Conservation (phyloP, 2,797 vertebrate species). For the Gambelia wislizenii region DNA sequence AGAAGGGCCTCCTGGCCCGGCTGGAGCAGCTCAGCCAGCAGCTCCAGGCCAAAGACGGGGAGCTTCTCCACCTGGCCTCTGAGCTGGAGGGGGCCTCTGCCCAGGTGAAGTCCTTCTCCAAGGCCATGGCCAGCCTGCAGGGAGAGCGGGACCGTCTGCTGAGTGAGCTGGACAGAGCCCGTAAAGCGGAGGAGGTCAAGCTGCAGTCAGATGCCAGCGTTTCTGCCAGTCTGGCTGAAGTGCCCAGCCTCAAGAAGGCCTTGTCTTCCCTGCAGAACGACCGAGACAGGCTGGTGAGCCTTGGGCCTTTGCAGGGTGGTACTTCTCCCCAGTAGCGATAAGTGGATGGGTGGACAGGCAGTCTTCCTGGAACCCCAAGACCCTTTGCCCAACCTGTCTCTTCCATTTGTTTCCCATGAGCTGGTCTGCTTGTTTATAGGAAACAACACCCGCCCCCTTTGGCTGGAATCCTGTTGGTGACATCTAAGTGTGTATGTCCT, state of each 20-base stretch:
- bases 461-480: too few species aligned
- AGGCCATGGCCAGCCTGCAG: constrained; percentile 81
- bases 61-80: constrained; percentile 70
- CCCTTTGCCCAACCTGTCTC: background rate
- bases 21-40: constrained; percentile 72
- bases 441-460: too few species aligned
- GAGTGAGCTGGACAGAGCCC: constrained; percentile 66
- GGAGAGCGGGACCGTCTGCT: constrained; percentile 81
- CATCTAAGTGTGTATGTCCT: too few species aligned
- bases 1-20: constrained; percentile 53
- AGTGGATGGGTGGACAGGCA: background rate
- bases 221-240: constrained; percentile 78
- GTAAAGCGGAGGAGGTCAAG: constrained; percentile 65
- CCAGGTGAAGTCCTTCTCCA: constrained; percentile 80
- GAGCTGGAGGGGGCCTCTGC: constrained; percentile 78
- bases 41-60: constrained; percentile 74
- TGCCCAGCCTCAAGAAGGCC: constrained; percentile 91
- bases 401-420: too few species aligned
- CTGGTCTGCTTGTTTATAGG: background rate
- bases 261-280: constrained; percentile 93
- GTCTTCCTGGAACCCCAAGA: background rate
- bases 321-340: too few species aligned
- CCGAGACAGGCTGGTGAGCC: constrained; percentile 91
- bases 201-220: constrained; percentile 62
- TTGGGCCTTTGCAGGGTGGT: background rate